Evolutionary conservation across 2,888 invertebrate genomes (phyloP).

Genomic region (Luperina testacea): DNA sequence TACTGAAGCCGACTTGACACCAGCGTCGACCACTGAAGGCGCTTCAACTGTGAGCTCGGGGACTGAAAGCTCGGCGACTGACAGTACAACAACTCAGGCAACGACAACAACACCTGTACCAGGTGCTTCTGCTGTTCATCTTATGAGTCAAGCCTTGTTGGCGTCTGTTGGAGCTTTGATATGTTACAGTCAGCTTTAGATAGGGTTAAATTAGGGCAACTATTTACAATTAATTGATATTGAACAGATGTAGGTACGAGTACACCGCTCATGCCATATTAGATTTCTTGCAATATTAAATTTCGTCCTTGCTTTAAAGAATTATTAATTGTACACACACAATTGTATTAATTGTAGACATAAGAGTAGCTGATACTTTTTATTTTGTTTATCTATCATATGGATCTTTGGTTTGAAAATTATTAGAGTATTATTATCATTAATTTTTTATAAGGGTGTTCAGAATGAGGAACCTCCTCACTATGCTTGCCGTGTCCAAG

Average conservation of each 20-base stretch:
- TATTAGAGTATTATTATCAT: background rate
- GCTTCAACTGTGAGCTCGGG: background rate
- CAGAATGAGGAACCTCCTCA: background rate
- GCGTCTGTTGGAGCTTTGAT: slow-evolving; percentile 34
- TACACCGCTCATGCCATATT: background rate
- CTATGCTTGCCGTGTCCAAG: background rate
- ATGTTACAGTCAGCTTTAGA: slow-evolving; percentile 33
- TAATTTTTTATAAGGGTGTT: background rate
- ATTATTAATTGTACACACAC: too few species aligned
- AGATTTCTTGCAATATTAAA: background rate
- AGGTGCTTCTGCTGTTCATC: slow-evolving; percentile 42
- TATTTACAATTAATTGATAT: background rate
- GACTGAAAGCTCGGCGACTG: background rate
- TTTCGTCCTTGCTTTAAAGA: background rate
- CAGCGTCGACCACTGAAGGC: background rate
- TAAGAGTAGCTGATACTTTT: too few species aligned
- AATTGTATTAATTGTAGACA: too few species aligned
- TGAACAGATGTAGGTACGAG: background rate
- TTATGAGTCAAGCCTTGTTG: slow-evolving; percentile 56
- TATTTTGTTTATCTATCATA: too few species aligned
- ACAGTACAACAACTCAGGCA: background rate
- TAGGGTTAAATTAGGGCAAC: background rate
- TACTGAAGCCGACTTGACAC: slow-evolving; percentile 35
- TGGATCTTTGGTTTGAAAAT: slow-evolving; percentile 1
- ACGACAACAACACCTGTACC: background rate